Percentiles rank a stretch among this genome's conserved stretches.
Evolutionary conservation across 2,888 invertebrate genomes (phyloP).

Genomic region (Ochropleura leucogaster): DNA sequence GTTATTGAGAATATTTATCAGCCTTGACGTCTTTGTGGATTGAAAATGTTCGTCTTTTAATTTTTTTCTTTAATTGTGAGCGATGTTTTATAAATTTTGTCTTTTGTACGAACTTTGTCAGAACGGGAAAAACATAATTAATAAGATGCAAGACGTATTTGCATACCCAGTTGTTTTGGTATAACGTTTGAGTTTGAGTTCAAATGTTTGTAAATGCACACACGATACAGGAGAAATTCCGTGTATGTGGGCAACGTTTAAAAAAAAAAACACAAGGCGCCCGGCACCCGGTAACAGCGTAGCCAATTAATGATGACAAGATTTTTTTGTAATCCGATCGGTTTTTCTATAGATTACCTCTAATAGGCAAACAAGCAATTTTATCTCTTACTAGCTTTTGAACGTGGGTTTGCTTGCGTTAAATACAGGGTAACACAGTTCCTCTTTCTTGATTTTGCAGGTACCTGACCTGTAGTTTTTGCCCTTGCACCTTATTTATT

Average conservation of each 20-base stretch:
- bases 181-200: no score
- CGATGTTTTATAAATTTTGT: neutral
- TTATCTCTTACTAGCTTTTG: neutral
- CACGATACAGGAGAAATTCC: no score
- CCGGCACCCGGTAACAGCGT: neutral
- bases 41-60: neutral
- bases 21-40: no score
- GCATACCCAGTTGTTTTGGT: no score
- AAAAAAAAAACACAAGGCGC: no score
- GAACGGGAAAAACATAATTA: neutral
- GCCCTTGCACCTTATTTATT: no score
- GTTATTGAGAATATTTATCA: slow-evolving; percentile 43
- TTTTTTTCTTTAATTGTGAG: neutral
- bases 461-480: no score
- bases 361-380: neutral
- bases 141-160: neutral
- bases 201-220: no score
- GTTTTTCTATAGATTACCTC: neutral
- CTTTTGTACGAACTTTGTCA: neutral
- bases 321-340: neutral
- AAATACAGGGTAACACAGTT: no score
- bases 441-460: no score
- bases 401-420: no score
- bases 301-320: neutral
- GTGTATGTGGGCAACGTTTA: no score